Evolutionary conservation across 2,797 vertebrate species (phyloP), one percentile per base, ranked within the genome.

Genomic region (Garrulus glandarius): DNA sequence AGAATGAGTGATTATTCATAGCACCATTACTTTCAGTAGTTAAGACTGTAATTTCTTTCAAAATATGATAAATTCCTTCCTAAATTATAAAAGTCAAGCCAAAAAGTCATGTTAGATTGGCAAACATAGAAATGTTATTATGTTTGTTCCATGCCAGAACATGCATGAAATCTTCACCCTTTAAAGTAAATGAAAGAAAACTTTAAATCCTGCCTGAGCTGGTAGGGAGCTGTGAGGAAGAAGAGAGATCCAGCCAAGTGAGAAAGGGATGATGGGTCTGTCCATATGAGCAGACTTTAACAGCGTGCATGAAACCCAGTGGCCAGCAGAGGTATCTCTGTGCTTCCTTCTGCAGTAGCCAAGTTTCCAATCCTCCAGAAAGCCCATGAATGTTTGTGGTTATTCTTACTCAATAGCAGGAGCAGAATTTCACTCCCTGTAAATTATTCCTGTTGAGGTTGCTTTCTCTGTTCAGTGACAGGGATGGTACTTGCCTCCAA

Each of bases 21-120:
- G 49, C 44, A 72, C 89, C 87, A 93, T 97, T 95, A 83, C 60
- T 93, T 94, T 89, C 87, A 79, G 79, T 95, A 97, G 94, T 97
- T 95, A 97, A 94, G 72, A 96, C 77, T 90, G 21, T 93, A 88
- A 95, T 97, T 97, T 97, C 95, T 93, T 71, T 55, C 47, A 96
- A 91, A 97, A 68, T 91, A 86, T 36, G 29, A 92, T 93, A 96
- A 6, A 23, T 93, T 97, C 82, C 71, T 93, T 95, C 68, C 76
- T 87, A 96, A 93, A 70, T 92, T 79, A 80, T 87, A 80, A 83
- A 94, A 89, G 37, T 56, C 49, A 64, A 79, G 12, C 22, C 36
- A 63, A 80, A 87, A 93, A 32, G 12, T 57, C 71, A 6, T 52
- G 53, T 80, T 79, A 83, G 30, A 84, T 94, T 94, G 59, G 89